phyloP scores from a whole-genome alignment of 2,113 vertebrate genomes.

The Corynorhinus townsendii region DNA sequence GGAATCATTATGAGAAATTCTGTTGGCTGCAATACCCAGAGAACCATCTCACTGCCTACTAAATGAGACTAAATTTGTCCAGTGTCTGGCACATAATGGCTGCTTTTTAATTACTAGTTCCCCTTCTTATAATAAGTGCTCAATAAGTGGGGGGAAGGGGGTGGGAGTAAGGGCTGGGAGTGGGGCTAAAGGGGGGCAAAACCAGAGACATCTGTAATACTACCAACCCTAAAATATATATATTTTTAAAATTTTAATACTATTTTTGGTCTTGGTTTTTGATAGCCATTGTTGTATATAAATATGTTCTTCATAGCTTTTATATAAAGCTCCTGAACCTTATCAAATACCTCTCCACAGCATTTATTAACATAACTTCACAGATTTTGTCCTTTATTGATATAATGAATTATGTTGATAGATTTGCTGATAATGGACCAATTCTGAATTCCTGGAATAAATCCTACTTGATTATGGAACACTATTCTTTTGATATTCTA shows the following conservation, averaged over 20 bases:
- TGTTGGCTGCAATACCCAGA: not conserved
- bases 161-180: no score
- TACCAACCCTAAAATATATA: no score
- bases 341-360: not conserved
- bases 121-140: not conserved
- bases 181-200: no score
- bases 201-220: no score
- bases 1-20: no score
- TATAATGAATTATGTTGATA: not conserved
- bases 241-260: not conserved
- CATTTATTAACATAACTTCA: not conserved
- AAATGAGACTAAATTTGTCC: not conserved
- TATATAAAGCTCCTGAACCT: not conserved
- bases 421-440: not conserved
- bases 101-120: not conserved
- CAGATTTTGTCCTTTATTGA: not conserved
- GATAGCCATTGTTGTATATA: not conserved
- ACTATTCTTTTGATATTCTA: not conserved
- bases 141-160: not conserved
- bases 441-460: not conserved
- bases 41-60: not conserved
- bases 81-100: not conserved
- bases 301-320: not conserved
- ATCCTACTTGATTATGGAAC: not conserved
- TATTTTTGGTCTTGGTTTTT: not conserved